phyloP scores from a whole-genome alignment of 1,140 invertebrate genomes.

The Drosophila varians region DNA sequence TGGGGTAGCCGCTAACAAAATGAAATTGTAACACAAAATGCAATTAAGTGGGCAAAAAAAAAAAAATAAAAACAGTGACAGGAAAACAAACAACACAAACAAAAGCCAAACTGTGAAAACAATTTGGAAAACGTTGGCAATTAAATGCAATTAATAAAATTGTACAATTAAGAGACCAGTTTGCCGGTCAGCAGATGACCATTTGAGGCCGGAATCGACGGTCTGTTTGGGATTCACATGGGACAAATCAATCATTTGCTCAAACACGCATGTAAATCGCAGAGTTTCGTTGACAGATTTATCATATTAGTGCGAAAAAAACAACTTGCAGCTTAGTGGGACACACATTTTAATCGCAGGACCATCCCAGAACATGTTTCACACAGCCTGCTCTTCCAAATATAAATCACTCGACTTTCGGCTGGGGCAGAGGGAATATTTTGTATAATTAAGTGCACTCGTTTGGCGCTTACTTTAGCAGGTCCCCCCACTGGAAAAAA shows the following conservation, averaged over 20 bases:
- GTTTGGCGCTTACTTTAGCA: constrained; percentile 30
- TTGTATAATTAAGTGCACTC: constrained; percentile 72
- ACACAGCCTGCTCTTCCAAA: constrained; percentile 22
- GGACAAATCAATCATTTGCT: background rate
- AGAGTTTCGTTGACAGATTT: no score
- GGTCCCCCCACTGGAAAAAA: constrained; percentile 12
- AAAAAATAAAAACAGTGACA: constrained; percentile 11
- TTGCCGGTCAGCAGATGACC: constrained; percentile 9
- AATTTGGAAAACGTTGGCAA: constrained; percentile 64
- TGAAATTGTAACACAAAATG: constrained; percentile 71
- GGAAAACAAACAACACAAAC: constrained; percentile 33
- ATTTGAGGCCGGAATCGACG: constrained; percentile 11
- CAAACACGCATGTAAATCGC: no score
- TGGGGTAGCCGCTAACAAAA: constrained; percentile 38
- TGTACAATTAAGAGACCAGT: constrained; percentile 64
- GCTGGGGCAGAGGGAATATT: constrained; percentile 59
- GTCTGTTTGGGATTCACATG: background rate
- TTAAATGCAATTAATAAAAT: constrained; percentile 79
- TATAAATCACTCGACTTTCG: constrained; percentile 66
- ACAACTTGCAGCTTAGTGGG: no score
- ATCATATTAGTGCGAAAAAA: no score
- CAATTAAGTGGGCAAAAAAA: constrained; percentile 59
- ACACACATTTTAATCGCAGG: background rate
- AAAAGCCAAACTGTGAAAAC: constrained; percentile 43
- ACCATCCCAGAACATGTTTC: constrained; percentile 15